These are phyloP conservation scores for Vesta saturnalis DNA, from an alignment of 2,888 invertebrate species.

Conservation along the genomic window DNA sequence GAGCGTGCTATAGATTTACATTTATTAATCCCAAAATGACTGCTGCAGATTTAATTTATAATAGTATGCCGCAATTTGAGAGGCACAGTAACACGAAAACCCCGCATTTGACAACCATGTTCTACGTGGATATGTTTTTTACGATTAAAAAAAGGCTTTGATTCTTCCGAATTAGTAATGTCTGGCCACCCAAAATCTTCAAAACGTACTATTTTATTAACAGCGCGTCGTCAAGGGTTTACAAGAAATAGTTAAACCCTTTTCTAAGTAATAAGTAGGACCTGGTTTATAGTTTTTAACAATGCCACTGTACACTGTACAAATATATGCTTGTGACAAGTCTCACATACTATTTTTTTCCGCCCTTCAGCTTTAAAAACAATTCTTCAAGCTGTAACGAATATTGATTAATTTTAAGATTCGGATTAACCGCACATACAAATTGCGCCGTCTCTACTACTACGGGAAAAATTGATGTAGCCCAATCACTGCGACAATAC, in stretches of 20 bases:
- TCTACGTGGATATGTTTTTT: neutral
- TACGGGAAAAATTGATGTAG: too few relatives aligned
- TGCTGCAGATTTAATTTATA: slow-evolving; percentile 23
- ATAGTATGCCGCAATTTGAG: slow-evolving; percentile 16
- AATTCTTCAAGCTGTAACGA: too few relatives aligned
- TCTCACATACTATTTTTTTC: too few relatives aligned
- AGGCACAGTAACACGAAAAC: slow-evolving; percentile 18
- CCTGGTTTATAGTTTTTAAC: neutral
- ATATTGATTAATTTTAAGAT: too few relatives aligned
- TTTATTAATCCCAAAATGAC: slow-evolving; percentile 22
- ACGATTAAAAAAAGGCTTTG: slow-evolving; percentile 15
- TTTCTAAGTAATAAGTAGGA: neutral
- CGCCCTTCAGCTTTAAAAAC: too few relatives aligned
- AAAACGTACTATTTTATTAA: neutral
- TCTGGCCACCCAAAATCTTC: slow-evolving; percentile 12
- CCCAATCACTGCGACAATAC: too few relatives aligned
- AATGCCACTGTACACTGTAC: too few relatives aligned
- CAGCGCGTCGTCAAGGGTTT: neutral
- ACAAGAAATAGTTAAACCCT: slow-evolving; percentile 4
- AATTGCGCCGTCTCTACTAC: too few relatives aligned
- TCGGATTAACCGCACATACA: too few relatives aligned
- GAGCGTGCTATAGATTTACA: slow-evolving; percentile 19
- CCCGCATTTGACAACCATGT: slow-evolving; percentile 30
- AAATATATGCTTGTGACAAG: too few relatives aligned
- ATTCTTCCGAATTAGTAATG: neutral